Base-by-base conservation (phyloP, 2,888 invertebrate species). In the Homarus gammarus region DNA sequence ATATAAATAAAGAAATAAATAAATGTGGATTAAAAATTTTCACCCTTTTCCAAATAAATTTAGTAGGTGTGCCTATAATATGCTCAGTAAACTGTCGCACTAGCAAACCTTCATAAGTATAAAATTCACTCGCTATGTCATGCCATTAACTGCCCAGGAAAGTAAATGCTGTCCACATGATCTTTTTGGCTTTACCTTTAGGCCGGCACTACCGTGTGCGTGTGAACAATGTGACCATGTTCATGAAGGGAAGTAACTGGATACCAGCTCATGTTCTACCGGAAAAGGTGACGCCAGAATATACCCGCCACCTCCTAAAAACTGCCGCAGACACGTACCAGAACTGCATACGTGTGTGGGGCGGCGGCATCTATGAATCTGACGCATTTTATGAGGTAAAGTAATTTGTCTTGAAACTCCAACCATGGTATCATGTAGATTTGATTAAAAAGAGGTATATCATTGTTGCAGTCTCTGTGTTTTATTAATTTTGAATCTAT, bases 341-440 rank as follows among this genome's bases (percentile, higher is more conserved):
- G 97, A 97, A 97, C 93, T 97, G 98, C 96, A 94, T 99, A 22
- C 95, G 99, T n/a, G 97, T 99, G 0, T 99, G 99, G 99, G 99
- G 99, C 40, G 99, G 99, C n/a, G 99, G 99, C 0, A 94, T 98
- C 0, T 99, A 99, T 93, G 99, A 99, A 93, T 96, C 96, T 0
- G 97, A 99, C 92, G 95, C 95, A 88, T 99, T 99, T 94, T 99
- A 99, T 86, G 75, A 83, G 68, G 92, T 92, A 75, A 93, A 95
- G n/a, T n/a, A n/a, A n/a, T n/a, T n/a, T n/a, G n/a, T n/a, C n/a
- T n/a, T n/a, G n/a, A n/a, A n/a, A n/a, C n/a, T n/a, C n/a, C n/a
- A n/a, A n/a, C n/a, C n/a, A n/a, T n/a, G n/a, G n/a, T n/a, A n/a
- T n/a, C n/a, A n/a, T n/a, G n/a, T n/a, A n/a, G n/a, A n/a, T n/a